Evolutionary conservation across 2,888 invertebrate species (phyloP).

Genomic region (Aromia moschata): DNA sequence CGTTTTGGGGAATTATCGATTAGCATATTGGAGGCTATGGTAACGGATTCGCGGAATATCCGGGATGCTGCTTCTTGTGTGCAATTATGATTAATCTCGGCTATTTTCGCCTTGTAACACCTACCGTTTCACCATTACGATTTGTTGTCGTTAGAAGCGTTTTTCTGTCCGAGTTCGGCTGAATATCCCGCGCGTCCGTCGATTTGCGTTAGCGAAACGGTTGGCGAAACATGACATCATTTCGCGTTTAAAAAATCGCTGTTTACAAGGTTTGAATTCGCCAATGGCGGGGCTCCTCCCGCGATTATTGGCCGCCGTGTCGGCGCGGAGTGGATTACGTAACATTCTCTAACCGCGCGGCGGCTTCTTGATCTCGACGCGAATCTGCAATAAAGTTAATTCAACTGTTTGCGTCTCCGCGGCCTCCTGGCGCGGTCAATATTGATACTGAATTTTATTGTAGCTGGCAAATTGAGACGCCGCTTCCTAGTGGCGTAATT

Average conservation of each 20-base stretch:
- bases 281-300: conserved; percentile 30
- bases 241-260: conserved; percentile 21
- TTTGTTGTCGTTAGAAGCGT: not conserved
- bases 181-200: not conserved
- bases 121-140: no score
- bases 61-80: not conserved
- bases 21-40: conserved; percentile 1
- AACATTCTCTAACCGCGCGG: not conserved
- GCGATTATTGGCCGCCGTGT: conserved; percentile 3
- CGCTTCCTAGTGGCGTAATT: not conserved
- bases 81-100: no score
- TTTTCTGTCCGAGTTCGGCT: not conserved
- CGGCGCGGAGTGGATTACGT: conserved; percentile 17
- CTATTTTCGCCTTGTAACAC: no score
- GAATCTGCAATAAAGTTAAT: not conserved
- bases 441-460: not conserved
- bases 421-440: not conserved
- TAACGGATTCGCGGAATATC: conserved; percentile 13
- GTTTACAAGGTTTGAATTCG: conserved; percentile 40
- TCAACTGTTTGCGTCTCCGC: not conserved
- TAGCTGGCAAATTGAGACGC: not conserved
- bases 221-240: conserved; percentile 26
- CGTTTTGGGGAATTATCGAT: conserved; percentile 6
- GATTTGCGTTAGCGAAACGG: conserved; percentile 2
- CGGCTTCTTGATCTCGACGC: not conserved